Evolutionary conservation across 92 coral and sea anemone genomes (phyloP), one percentile per base, ranked within the genome.

Genomic region (Meandrina meandrites): DNA sequence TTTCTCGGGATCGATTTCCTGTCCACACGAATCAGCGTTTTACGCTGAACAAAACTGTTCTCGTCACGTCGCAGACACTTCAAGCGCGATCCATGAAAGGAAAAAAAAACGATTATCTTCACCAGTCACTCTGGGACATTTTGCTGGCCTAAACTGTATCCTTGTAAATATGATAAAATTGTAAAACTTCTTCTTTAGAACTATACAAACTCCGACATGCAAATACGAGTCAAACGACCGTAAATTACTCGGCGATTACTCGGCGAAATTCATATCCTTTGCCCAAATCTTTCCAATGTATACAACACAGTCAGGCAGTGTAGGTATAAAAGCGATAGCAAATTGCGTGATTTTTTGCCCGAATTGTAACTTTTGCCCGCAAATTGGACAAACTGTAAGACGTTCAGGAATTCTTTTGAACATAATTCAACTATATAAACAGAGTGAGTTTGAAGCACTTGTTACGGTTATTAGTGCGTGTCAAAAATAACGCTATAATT

Each of bases 1-100:
- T 37, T 37, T 73, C 71, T 56, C 53, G 18, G n/a, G 62, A 40
- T 56, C 76, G 32, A 81, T 45, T 83, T 54, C 69, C 70, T 73
- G 67, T 64, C 45, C 64, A 19, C 14, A 56, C 9, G 84, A 53
- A 30, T 50, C 86, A 69, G 86, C 66, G 18, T 53, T 84, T 84
- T 56, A 21, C 19, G 36, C 35, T 74, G 54, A 37, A 83, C 19
- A 73, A 37, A 71, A 19, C 21, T 11, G 48, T 47, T n/a, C 16
- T 72, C 31, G 79, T n/a, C 50, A 72, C 71, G 70, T 53, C 64
- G 35, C 73, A 27, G 57, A 84, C 18, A 40, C 58, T 37, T 74
- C 22, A 15, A 73, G 86, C 57, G 11, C 54, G 36, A 34, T 53
- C 28, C 12, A 8, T 31, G 78, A 28, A 19, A 21, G 57, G 56